These are phyloP conservation scores for Sesamia inferens DNA, from an alignment of 2,888 invertebrate genomes.

Conservation along the genomic window DNA sequence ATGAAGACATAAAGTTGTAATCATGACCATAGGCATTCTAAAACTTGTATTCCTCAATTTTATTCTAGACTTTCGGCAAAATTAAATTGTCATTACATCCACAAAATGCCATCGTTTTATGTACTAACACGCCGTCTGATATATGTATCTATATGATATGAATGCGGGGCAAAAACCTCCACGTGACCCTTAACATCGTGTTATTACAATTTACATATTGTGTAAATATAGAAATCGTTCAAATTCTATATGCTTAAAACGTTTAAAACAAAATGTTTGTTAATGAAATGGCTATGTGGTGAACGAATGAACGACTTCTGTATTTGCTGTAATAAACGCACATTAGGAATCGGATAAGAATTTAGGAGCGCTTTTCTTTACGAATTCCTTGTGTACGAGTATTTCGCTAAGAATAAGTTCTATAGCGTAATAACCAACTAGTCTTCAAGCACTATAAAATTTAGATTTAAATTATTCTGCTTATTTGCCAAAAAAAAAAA, in stretches of 20 bases:
- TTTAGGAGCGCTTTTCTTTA: neutral
- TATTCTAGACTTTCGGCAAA: neutral
- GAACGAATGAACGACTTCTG: neutral
- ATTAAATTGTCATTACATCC: conserved; percentile 5
- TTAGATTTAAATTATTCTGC: neutral
- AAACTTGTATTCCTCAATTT: neutral
- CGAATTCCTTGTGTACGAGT: neutral
- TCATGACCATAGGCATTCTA: neutral
- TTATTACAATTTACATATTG: conserved; percentile 47
- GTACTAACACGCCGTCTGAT: conserved; percentile 3
- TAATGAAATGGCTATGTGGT: neutral
- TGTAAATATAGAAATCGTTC: neutral
- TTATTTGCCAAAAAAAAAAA: neutral
- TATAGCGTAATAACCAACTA: neutral
- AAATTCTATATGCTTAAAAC: neutral
- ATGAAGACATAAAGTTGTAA: too few species aligned
- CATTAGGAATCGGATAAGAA: neutral
- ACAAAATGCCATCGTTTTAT: conserved; percentile 33
- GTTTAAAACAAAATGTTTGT: neutral
- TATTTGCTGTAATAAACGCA: neutral
- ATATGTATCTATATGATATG: conserved; percentile 4
- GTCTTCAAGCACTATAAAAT: neutral
- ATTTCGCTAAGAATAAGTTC: neutral
- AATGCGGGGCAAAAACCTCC: conserved; percentile 7
- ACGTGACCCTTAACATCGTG: conserved; percentile 20